Conservation (phyloP, 2,797 vertebrate genomes). For the Simalia tracyae region DNA sequence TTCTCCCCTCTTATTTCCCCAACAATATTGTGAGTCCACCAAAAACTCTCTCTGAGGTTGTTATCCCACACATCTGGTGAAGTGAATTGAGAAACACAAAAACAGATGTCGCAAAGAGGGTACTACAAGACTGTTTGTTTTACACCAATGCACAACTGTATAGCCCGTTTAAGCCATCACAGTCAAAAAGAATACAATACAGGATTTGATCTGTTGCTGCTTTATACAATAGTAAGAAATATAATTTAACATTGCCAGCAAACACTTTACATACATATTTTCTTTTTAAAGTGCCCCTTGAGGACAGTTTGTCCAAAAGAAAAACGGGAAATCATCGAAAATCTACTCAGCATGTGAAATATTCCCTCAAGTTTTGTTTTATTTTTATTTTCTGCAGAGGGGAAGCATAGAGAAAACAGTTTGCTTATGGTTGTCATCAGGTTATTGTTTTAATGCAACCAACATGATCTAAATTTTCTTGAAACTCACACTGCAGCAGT, state of each 20-base stretch:
- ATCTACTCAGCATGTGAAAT: not conserved
- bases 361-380: not conserved
- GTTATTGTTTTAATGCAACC: not conserved
- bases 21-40: not conserved
- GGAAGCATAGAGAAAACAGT: not conserved
- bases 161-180: not conserved
- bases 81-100: not conserved
- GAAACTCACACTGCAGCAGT: not conserved
- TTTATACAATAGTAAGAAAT: not conserved
- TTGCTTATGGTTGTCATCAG: not conserved
- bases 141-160: not conserved
- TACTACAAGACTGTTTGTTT: not conserved
- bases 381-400: not conserved
- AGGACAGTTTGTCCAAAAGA: not conserved
- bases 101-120: not conserved
- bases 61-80: not conserved
- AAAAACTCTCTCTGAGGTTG: not conserved
- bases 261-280: not conserved
- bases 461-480: not conserved
- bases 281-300: not conserved
- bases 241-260: not conserved
- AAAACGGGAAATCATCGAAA: not conserved
- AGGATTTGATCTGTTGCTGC: not conserved
- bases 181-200: not conserved
- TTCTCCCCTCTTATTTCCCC: not conserved